phyloP scores from a whole-genome alignment of 2,888 invertebrate genomes.

The Volucella inflata region DNA sequence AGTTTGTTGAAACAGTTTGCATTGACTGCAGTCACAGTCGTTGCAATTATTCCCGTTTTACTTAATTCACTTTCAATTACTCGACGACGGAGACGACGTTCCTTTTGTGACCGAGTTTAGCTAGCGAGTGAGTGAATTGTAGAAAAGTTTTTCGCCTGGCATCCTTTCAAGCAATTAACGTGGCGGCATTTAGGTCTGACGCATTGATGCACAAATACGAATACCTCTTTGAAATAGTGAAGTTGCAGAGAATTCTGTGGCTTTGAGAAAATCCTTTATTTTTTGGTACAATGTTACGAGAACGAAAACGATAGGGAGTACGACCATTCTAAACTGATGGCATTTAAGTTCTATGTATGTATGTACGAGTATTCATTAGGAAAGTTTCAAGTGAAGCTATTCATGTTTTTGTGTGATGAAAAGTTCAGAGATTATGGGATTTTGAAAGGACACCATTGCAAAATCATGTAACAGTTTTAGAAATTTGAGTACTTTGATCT shows the following conservation, averaged over 20 bases:
- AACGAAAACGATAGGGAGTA: not conserved
- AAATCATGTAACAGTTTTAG: too few species aligned
- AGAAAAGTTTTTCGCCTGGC: conserved; percentile 47
- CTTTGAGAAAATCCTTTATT: conserved; percentile 7
- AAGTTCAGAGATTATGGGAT: conserved; percentile 1
- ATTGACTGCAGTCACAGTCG: conserved; percentile 54
- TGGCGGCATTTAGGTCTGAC: conserved; percentile 26
- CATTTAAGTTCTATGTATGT: not conserved
- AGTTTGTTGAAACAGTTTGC: conserved; percentile 63
- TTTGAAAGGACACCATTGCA: not conserved
- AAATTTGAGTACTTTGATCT: too few species aligned
- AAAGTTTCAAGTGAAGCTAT: conserved; percentile 30
- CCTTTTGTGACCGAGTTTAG: conserved; percentile 2
- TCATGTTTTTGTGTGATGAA: conserved; percentile 33
- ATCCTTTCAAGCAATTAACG: conserved; percentile 53
- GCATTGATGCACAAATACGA: not conserved
- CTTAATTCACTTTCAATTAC: conserved; percentile 72
- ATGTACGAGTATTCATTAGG: conserved; percentile 21
- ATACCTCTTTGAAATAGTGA: too few species aligned
- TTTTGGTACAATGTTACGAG: conserved; percentile 2
- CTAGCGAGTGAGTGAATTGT: not conserved
- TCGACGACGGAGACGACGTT: not conserved
- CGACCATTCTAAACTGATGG: too few species aligned
- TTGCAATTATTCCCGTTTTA: conserved; percentile 66
- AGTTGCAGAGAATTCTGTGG: not conserved